phyloP scores from a whole-genome alignment of 37 sponge, comb jelly and placozoan species.

The Cliona cf. orientalis region DNA sequence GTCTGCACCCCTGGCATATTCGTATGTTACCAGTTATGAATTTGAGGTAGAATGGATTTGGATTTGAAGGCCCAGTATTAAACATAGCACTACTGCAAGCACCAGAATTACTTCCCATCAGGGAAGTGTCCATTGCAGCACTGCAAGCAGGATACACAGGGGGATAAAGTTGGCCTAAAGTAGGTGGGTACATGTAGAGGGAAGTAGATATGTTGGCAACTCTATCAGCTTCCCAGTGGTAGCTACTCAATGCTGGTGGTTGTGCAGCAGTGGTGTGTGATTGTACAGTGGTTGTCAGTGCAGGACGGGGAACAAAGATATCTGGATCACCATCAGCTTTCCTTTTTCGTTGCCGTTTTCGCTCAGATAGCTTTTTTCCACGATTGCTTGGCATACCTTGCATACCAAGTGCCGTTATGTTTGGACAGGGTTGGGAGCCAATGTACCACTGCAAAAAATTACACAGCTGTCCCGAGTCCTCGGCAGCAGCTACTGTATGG shows the following conservation, averaged over 20 bases:
- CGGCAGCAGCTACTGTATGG: constrained; percentile 40
- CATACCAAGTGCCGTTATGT: constrained; percentile 21
- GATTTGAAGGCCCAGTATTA: background rate
- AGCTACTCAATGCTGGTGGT: background rate
- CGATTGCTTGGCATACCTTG: constrained; percentile 23
- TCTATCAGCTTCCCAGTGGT: constrained; percentile 13
- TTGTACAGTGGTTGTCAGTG: background rate
- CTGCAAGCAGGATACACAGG: background rate
- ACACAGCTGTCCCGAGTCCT: background rate
- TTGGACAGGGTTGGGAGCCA: background rate
- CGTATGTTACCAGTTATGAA: constrained; percentile 26
- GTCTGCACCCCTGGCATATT: constrained; percentile 15
- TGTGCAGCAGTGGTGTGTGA: background rate
- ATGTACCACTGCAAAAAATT: constrained; percentile 32
- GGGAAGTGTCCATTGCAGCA: background rate
- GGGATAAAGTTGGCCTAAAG: too few relatives aligned
- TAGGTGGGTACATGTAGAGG: background rate
- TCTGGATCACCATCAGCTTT: background rate
- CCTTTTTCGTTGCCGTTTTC: constrained; percentile 14
- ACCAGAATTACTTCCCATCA: too few relatives aligned
- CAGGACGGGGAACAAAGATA: background rate
- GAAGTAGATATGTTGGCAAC: constrained; percentile 12
- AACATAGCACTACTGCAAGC: background rate
- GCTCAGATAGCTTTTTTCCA: constrained; percentile 12
- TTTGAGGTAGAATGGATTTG: constrained; percentile 19